These are phyloP conservation scores for Falco columbarius DNA, from an alignment of 2,797 vertebrate species.

Conservation along the genomic window DNA sequence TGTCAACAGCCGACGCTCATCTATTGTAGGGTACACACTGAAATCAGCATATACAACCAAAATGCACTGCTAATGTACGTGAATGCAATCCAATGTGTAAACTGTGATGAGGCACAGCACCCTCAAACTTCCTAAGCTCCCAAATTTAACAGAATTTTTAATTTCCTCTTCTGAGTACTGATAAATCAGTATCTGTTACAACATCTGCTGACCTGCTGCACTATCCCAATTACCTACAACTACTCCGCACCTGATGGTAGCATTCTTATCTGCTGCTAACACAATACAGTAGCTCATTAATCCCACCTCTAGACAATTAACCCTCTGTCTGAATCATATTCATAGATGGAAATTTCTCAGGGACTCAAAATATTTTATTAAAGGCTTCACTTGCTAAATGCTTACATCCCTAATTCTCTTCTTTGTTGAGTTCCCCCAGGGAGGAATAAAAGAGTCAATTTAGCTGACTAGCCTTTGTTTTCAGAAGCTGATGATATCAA, in stretches of 20 bases:
- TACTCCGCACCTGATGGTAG: background rate
- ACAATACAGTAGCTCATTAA: background rate
- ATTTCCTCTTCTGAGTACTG: background rate
- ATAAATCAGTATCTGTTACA: conserved; percentile 11
- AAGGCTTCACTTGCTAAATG: conserved; percentile 1
- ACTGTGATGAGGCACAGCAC: background rate
- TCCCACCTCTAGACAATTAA: conserved; percentile 31
- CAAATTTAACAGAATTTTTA: background rate
- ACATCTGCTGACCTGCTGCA: conserved; percentile 4
- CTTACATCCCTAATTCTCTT: conserved; percentile 13
- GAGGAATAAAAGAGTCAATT: conserved; percentile 43
- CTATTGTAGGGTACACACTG: background rate
- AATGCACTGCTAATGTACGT: background rate
- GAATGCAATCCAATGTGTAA: background rate
- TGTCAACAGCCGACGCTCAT: background rate
- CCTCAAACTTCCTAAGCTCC: background rate
- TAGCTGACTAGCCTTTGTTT: conserved; percentile 50
- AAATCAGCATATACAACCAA: background rate
- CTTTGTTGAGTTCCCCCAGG: background rate
- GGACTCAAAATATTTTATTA: conserved; percentile 33
- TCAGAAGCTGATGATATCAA: conserved; percentile 15
- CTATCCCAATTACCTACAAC: background rate
- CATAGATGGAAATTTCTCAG: background rate
- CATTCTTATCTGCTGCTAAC: conserved; percentile 11
- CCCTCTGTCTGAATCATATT: background rate